Conservation (phyloP, 2,113 vertebrate genomes). For the Ophthalmolycus amberensis region DNA sequence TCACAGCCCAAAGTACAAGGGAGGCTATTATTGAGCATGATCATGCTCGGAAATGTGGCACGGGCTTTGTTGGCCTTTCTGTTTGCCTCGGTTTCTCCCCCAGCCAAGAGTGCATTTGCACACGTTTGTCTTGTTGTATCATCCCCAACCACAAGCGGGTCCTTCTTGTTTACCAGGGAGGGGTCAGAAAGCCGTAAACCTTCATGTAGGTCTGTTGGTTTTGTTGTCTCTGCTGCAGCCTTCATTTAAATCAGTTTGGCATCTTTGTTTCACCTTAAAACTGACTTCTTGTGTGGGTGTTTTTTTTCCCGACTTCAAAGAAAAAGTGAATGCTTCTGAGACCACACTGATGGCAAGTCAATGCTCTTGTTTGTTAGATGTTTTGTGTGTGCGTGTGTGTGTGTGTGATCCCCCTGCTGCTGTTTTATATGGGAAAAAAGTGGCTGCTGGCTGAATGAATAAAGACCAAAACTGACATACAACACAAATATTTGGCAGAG, state of each 20-base stretch:
- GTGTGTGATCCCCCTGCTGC: constrained; percentile 21
- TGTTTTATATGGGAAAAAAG: constrained; percentile 29
- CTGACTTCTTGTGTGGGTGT: constrained; percentile 39
- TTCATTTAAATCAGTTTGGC: constrained; percentile 75
- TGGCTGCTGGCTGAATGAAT: constrained; percentile 2
- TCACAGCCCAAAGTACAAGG: constrained; percentile 69
- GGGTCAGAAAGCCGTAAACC: constrained; percentile 67
- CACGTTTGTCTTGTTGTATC: constrained; percentile 25
- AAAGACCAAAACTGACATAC: background rate
- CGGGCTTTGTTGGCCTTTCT: constrained; percentile 42
- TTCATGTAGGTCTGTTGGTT: constrained; percentile 62
- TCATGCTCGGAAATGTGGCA: constrained; percentile 50
- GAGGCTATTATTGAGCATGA: constrained; percentile 67
- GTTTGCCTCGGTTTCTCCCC: constrained; percentile 17
- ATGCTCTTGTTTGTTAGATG: constrained; percentile 34
- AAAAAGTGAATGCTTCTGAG: constrained; percentile 42
- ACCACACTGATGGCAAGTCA: constrained; percentile 52
- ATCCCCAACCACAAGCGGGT: constrained; percentile 37
- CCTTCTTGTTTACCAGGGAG: constrained; percentile 61
- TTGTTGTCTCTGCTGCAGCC: constrained; percentile 34
- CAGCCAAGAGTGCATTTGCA: constrained; percentile 33
- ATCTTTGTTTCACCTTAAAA: constrained; percentile 68
- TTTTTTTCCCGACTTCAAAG: constrained; percentile 57
- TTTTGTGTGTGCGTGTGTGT: no score
- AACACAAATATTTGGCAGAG: constrained; percentile 7